Evolutionary conservation across 2,113 vertebrate species (phyloP), one percentile per base, ranked within the genome.

Genomic region (Lamprotornis superbus): DNA sequence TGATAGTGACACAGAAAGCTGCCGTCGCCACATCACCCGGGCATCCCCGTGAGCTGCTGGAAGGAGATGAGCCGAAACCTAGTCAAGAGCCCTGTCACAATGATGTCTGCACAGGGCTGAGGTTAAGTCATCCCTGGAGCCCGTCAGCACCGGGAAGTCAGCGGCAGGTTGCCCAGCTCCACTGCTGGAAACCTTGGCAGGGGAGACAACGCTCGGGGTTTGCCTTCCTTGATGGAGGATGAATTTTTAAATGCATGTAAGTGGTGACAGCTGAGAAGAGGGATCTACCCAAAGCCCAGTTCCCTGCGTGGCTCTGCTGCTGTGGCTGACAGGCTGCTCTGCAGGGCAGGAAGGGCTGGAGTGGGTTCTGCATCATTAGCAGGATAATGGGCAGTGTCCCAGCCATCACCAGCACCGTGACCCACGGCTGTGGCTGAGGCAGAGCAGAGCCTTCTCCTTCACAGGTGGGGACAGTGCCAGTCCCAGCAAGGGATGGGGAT

Each of bases 1-100:
- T 78, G 73, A 49, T 83, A 31, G 90, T 88, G 81, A 84, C 76
- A 87, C 73, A 19, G 64, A 81, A 55, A 56, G 76, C 92, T 88
- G 85, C 85, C 4, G 10, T 88, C 88, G 49, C 80, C 3, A 0
- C n/a, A 3, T 92, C 87, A 94, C 80, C 83, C 46, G 3, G 83
- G 77, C 85, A 20, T 95, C 93, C 93, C 90, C 7, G 7, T 64
- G 90, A 93, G 90, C 80, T 74, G 79, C 92, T 86, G 90, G 60
- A 75, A 94, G 93, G 85, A 94, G 95, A 92, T 96, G 93, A 93
- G 69, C 90, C 35, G 57, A 96, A 94, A 90, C 94, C 80, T 70
- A 84, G 92, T 86, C 68, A 78, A 63, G 88, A 94, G 93, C 76
- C 90, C 88, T 96, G 94, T 96, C 90, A 95, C 93, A 94, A 71